Evolutionary conservation across 1,140 invertebrate species (phyloP).

Genomic region (Rhyacophila brunnea): DNA sequence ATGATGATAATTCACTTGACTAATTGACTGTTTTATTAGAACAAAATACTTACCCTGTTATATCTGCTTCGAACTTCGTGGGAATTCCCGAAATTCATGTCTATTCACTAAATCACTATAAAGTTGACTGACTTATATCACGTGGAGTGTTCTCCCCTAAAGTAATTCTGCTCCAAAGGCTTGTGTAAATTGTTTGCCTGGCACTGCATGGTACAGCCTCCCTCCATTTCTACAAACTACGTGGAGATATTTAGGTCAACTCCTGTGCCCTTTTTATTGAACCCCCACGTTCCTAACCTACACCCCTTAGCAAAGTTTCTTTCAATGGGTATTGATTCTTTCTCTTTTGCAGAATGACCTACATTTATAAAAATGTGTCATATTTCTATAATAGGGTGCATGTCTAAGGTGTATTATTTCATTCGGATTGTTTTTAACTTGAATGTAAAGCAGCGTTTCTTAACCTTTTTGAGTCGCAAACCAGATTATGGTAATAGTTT

Average conservation of each 20-base stretch:
- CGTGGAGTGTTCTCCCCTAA: slow-evolving; percentile 4
- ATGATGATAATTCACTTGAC: no score
- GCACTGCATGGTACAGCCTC: slow-evolving; percentile 27
- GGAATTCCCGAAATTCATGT: slow-evolving; percentile 35
- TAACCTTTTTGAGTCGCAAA: no score
- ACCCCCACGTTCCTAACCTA: slow-evolving; percentile 5
- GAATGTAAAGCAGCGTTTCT: no score
- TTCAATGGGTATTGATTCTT: neutral
- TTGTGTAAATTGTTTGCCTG: slow-evolving; percentile 6
- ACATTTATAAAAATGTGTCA: neutral
- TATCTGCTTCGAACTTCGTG: slow-evolving; percentile 45
- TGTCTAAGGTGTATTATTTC: no score
- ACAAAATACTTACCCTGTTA: slow-evolving; percentile 44
- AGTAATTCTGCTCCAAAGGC: slow-evolving; percentile 4
- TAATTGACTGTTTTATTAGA: no score
- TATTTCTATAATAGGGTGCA: no score
- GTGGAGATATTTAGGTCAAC: slow-evolving; percentile 29
- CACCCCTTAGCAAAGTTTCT: slow-evolving; percentile 1
- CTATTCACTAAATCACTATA: slow-evolving; percentile 9
- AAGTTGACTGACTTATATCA: slow-evolving; percentile 11
- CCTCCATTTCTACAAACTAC: slow-evolving; percentile 7
- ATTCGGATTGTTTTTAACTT: no score
- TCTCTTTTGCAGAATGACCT: neutral
- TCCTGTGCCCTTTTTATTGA: neutral
- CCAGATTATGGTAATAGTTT: no score